Evolutionary conservation across 2,113 vertebrate genomes (phyloP), one percentile per base, ranked within the genome.

Genomic region (Notothenia rossii): DNA sequence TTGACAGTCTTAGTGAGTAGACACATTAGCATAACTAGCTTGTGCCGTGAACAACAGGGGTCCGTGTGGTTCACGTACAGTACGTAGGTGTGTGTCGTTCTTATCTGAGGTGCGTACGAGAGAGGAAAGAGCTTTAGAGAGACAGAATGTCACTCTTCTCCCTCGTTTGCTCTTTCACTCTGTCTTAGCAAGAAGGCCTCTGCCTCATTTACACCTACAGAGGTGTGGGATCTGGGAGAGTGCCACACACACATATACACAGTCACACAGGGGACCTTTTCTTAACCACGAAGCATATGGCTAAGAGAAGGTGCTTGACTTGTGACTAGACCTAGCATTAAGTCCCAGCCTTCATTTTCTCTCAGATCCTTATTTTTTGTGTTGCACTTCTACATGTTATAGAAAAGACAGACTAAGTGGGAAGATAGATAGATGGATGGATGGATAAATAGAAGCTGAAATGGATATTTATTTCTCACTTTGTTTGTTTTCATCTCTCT

Each of bases 11-110:
- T 80, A 88, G 82, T 77, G 86, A 85, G 79, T 66, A 83, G 72
- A 86, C 0, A 77, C 81, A 94, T 94, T 94, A 91, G 84, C 90
- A 93, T 93, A 93, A 91, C 88, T 84, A 88, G 85, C 93, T 86
- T 86, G 83, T 66, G 79, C 75, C 49, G 20, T 17, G 84, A 93
- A 91, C 90, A 84, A 83, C 86, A 71, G 90, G 87, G 82, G 78
- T 86, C 84, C 78, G 68, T 76, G 86, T 60, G 83, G 51, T 63
- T 83, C 77, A 79, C 62, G 9, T 81, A 55, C 56, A 58, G 65
- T 50, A 63, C 11, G 86, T 77, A 72, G 33, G 77, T 82, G 81
- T 75, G 75, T 78, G 64, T 81, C 14, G 10, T 40, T 79, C 51
- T 75, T 40, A 65, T 65, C 70, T 70, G 67, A 74, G 81, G 59